Conservation (phyloP, 2,113 vertebrate species). For the Dasyornis broadbenti region DNA sequence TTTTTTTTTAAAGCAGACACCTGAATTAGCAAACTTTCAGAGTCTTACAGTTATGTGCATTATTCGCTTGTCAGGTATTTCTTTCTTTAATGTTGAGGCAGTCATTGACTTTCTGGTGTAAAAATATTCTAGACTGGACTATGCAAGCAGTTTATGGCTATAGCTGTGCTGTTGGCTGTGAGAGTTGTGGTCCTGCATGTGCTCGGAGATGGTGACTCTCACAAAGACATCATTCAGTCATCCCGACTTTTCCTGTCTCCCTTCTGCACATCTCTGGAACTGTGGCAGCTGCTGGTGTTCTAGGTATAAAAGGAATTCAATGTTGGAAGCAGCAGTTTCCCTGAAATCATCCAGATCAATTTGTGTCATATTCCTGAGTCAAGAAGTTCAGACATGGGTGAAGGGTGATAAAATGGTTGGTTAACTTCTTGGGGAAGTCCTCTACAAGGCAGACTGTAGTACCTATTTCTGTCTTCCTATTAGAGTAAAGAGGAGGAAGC, state of each 20-base stretch:
- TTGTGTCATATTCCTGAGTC: not conserved
- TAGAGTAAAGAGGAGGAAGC: not conserved
- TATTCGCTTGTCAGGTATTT: not conserved
- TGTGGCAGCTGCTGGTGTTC: not conserved
- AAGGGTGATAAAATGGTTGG: not conserved
- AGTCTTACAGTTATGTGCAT: not conserved
- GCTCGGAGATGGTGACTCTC: not conserved
- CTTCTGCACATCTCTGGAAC: not conserved
- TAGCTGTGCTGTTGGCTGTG: not conserved
- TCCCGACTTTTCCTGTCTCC: accelerated
- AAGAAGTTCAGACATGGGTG: not conserved
- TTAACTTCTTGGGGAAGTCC: not conserved
- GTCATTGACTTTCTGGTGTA: not conserved
- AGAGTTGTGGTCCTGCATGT: not conserved
- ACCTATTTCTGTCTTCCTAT: not conserved
- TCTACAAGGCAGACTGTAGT: not conserved
- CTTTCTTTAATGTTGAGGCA: not conserved
- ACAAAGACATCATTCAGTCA: not conserved
- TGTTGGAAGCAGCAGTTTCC: not conserved
- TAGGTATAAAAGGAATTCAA: not conserved
- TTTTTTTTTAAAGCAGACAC: not conserved
- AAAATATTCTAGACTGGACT: not conserved
- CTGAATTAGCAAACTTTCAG: not conserved
- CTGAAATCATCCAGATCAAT: not conserved
- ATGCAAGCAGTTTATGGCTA: not conserved